Evolutionary conservation across 2,888 invertebrate genomes (phyloP).

Genomic region (Sipha maydis): DNA sequence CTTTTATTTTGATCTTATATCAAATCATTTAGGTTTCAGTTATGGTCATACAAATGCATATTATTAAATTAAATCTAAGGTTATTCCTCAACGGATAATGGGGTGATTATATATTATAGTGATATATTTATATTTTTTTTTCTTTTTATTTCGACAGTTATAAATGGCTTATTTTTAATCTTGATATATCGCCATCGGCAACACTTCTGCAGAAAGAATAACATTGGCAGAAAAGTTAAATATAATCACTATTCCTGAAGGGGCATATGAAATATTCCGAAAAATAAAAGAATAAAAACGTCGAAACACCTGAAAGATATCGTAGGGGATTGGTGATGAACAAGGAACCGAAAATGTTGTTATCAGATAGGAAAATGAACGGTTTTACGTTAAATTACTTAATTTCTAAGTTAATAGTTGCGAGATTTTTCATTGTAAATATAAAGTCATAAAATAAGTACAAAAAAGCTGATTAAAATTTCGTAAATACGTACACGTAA

Average conservation of each 20-base stretch:
- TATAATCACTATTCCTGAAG: slow-evolving; percentile 14
- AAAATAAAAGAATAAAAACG: background rate
- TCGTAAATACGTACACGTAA: too few species aligned
- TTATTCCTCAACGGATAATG: background rate
- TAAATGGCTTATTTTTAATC: slow-evolving; percentile 24
- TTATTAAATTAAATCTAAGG: background rate
- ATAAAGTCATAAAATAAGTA: background rate
- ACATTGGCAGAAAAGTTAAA: background rate
- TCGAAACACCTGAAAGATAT: background rate
- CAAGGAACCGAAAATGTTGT: background rate
- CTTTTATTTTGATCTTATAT: too few species aligned
- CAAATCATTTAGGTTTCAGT: too few species aligned
- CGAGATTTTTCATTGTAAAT: background rate
- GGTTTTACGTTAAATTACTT: background rate
- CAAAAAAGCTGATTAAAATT: background rate
- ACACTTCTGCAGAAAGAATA: background rate
- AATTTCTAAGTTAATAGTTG: background rate
- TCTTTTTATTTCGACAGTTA: slow-evolving; percentile 6
- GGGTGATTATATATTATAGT: background rate
- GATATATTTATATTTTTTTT: too few species aligned
- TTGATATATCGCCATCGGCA: background rate
- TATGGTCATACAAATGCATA: background rate
- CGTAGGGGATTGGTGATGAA: background rate
- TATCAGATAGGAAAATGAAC: background rate
- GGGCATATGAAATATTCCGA: background rate